phyloP scores from a whole-genome alignment of 2,797 vertebrate species.

The Poecilia gillii region DNA sequence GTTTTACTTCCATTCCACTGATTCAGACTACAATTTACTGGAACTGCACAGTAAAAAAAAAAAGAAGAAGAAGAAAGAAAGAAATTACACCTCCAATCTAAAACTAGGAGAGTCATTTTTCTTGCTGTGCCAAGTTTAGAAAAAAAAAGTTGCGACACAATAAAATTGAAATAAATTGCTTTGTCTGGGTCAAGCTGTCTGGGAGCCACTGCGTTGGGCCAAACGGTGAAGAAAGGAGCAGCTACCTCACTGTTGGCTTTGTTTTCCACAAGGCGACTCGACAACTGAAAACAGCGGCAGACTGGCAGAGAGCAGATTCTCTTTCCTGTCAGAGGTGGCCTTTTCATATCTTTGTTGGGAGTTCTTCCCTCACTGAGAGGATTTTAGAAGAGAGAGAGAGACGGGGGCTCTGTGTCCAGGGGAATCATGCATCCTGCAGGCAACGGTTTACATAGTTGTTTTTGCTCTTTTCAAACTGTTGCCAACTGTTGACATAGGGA shows the following conservation, averaged over 20 bases:
- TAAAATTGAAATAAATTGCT: not conserved
- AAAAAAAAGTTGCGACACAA: not conserved
- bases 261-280: not conserved
- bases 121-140: not conserved
- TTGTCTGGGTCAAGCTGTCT: not conserved
- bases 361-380: not conserved
- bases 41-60: not conserved
- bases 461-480: not conserved
- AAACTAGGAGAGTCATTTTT: not conserved
- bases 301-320: conserved; percentile 1
- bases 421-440: not conserved
- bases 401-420: not conserved
- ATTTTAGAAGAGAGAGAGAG: not conserved
- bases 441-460: not conserved
- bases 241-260: not conserved
- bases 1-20: not conserved
- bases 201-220: not conserved
- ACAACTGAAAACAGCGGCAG: not conserved
- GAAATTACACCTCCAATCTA: no score
- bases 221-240: not conserved
- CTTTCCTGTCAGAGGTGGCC: conserved; percentile 2
- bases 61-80: no score
- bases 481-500: not conserved
- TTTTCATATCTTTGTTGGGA: not conserved
- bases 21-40: not conserved